phyloP scores from a whole-genome alignment of 35 echinoderm and acorn worm species.

The Strongylocentrotus purpuratus region DNA sequence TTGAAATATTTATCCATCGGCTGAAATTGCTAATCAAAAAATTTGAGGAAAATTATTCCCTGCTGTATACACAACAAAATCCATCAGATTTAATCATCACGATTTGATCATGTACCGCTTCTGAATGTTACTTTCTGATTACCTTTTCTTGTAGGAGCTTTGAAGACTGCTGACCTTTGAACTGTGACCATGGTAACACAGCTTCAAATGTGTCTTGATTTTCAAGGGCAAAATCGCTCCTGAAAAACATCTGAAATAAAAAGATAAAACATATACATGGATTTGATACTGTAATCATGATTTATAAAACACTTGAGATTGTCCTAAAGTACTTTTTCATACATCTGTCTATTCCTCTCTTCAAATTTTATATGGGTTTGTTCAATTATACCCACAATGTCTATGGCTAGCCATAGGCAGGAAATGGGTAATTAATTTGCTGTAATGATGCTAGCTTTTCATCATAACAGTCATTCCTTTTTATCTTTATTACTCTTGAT shows the following conservation, averaged over 20 bases:
- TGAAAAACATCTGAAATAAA: conserved; percentile 76
- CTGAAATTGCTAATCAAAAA: too few relatives aligned
- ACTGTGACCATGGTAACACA: conserved; percentile 97
- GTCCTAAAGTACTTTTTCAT: neutral
- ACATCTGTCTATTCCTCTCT: neutral
- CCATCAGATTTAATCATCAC: too few relatives aligned
- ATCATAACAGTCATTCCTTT: too few relatives aligned
- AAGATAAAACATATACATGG: neutral
- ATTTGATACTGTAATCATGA: neutral
- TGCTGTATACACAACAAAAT: too few relatives aligned
- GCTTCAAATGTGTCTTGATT: conserved; percentile 93
- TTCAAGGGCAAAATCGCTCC: conserved; percentile 89
- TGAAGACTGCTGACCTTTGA: conserved; percentile 87
- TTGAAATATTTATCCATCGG: too few relatives aligned
- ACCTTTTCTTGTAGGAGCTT: conserved; percentile 99
- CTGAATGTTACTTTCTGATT: neutral
- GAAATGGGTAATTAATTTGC: too few relatives aligned
- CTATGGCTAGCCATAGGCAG: neutral
- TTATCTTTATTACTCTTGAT: too few relatives aligned
- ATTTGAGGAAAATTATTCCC: too few relatives aligned
- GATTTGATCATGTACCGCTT: too few relatives aligned
- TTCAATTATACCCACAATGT: neutral
- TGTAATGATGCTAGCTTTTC: too few relatives aligned
- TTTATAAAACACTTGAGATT: neutral
- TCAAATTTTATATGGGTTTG: neutral